phyloP scores from a whole-genome alignment of 2,113 vertebrate species.

The Embiotoca jacksoni region DNA sequence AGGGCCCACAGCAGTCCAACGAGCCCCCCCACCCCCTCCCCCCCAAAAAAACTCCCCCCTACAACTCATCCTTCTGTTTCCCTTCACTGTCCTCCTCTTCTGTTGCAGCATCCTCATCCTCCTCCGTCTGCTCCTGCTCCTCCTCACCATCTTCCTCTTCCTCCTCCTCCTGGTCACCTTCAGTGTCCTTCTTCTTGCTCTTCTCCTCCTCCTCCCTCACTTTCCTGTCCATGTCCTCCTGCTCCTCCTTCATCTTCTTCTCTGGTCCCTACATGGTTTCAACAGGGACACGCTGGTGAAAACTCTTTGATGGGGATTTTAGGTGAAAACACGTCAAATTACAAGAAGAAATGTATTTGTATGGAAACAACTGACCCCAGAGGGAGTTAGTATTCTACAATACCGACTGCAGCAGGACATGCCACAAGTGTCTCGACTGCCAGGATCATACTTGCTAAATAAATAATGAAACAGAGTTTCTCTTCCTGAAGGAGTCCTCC shows the following conservation, averaged over 20 bases:
- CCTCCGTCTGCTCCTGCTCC: constrained; percentile 1
- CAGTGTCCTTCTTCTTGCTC: constrained; percentile 70
- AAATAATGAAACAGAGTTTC: too few species aligned
- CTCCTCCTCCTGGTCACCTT: background rate
- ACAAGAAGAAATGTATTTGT: too few species aligned
- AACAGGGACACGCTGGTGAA: background rate
- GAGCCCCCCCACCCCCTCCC: background rate
- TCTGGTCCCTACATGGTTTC: constrained; percentile 64
- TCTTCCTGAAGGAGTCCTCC: too few species aligned
- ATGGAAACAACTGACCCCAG: too few species aligned
- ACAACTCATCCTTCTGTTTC: constrained; percentile 77
- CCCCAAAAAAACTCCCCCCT: constrained; percentile 13
- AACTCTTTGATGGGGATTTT: too few species aligned
- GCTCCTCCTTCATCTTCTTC: constrained; percentile 78
- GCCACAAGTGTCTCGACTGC: too few species aligned
- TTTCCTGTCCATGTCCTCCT: constrained; percentile 71
- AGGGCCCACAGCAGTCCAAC: constrained; percentile 27
- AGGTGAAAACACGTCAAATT: too few species aligned
- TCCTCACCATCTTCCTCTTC: constrained; percentile 33
- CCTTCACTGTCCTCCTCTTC: constrained; percentile 51
- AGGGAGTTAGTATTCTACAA: too few species aligned
- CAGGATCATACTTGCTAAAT: too few species aligned
- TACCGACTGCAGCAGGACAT: too few species aligned
- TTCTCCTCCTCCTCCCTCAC: constrained; percentile 77
- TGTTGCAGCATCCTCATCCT: constrained; percentile 19